These are phyloP conservation scores for Periplaneta americana DNA, from an alignment of 1,140 invertebrate genomes.

Conservation along the genomic window DNA sequence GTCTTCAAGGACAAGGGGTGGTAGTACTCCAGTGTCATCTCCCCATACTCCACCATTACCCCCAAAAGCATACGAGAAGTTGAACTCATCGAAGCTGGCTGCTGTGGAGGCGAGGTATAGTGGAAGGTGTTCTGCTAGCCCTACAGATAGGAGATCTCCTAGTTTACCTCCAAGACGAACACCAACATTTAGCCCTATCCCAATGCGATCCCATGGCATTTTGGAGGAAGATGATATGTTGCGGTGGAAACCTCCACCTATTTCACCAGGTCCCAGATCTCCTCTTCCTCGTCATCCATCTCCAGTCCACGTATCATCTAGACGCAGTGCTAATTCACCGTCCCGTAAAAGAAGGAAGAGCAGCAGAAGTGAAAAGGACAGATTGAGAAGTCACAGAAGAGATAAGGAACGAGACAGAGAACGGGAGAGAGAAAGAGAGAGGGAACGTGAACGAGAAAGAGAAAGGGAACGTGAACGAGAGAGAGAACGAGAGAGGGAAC, in stretches of 20 bases:
- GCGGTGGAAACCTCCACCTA: background rate
- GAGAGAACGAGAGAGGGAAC: constrained; percentile 35
- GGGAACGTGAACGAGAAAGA: background rate
- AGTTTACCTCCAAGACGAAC: background rate
- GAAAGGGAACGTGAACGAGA: background rate
- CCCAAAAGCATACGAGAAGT: constrained; percentile 38
- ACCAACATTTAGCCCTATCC: background rate
- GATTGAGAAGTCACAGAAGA: constrained; percentile 31
- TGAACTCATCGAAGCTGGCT: constrained; percentile 4
- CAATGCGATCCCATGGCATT: background rate
- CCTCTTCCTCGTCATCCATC: background rate
- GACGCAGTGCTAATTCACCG: background rate
- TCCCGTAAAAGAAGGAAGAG: constrained; percentile 1
- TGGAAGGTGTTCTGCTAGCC: constrained; percentile 12
- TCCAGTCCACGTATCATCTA: background rate
- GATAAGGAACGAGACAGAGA: constrained; percentile 38
- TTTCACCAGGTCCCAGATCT: background rate
- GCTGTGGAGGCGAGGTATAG: background rate
- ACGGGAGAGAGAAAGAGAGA: constrained; percentile 12
- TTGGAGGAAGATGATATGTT: background rate
- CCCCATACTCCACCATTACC: constrained; percentile 51
- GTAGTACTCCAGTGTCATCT: constrained; percentile 26
- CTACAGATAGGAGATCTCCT: background rate
- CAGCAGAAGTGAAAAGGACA: background rate
- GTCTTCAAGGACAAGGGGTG: background rate